Percentiles rank a stretch among this genome's conserved stretches.
phyloP scores from a whole-genome alignment of 2,888 invertebrate genomes.

The Caenorhabditis uteleia region DNA sequence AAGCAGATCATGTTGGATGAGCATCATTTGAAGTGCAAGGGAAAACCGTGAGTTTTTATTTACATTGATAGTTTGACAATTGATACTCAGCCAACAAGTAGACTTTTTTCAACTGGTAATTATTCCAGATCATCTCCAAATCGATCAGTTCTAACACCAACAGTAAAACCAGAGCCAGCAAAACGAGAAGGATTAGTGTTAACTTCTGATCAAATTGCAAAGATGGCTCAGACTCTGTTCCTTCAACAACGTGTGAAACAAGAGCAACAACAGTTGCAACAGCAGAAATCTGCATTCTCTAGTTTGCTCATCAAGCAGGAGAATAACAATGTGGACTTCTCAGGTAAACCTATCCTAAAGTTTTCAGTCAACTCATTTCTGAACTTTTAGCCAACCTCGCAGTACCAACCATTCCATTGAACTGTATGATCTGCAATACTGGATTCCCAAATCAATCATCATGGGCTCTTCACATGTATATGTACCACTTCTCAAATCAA shows the following conservation, averaged over 20 bases:
- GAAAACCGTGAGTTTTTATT: constrained; percentile 37
- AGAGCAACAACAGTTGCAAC: constrained; percentile 15
- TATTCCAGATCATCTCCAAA: constrained; percentile 24
- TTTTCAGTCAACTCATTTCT: no score
- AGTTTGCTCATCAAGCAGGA: constrained; percentile 21
- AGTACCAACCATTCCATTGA: constrained; percentile 7
- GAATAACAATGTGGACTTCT: constrained; percentile 5
- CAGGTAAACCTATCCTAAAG: no score
- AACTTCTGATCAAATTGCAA: constrained; percentile 37
- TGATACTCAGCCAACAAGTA: neutral
- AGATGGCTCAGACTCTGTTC: constrained; percentile 27
- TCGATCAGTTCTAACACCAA: constrained; percentile 13
- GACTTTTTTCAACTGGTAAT: neutral
- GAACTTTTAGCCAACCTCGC: neutral
- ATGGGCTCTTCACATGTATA: constrained; percentile 48
- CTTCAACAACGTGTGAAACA: constrained; percentile 10
- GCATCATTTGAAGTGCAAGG: constrained; percentile 62
- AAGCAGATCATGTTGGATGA: constrained; percentile 60
- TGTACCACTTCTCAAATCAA: constrained; percentile 31
- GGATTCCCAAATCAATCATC: constrained; percentile 35
- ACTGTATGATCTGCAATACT: constrained; percentile 53
- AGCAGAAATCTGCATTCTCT: constrained; percentile 20
- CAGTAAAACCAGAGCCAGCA: constrained; percentile 8
- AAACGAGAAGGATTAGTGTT: neutral
- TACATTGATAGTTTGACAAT: no score